Evolutionary conservation across 2,797 vertebrate genomes (phyloP), one percentile per base, ranked within the genome.

Genomic region (Acanthiza pusilla): DNA sequence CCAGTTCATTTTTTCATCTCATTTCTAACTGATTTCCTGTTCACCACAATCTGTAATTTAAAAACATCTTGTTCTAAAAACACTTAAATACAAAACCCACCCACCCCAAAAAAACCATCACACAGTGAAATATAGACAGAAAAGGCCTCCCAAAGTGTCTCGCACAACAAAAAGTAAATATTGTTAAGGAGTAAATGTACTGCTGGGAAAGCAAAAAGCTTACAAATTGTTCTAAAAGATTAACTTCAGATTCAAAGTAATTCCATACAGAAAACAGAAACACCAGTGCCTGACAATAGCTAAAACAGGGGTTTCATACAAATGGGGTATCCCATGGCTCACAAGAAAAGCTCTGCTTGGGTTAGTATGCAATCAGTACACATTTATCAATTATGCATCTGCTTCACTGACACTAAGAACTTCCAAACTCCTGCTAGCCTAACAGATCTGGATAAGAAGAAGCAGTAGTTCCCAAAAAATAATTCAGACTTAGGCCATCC

Each of bases 21-120:
- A 13, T 51, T 91, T 93, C 71, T 67, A 91, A 65, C 78, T 22
- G 42, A 85, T 34, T 72, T 83, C 76, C 60, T 58, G 30, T n/a
- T 85, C 42, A 25, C 11, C 43, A 70, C 36, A 71, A 63, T 11
- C 70, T 73, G 27, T 68, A 84, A 67, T 42, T 89, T 86, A 71
- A 83, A 95, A 80, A 27, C 10, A 29, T 6, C 32, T 47, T 61
- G 30, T 55, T 75, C 85, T 78, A 66, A 60, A 91, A 78, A 18
- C n/a, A 76, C 43, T 22, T 50, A 45, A 71, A 80, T 15, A 79
- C 45, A 55, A 60, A 32, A 27, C 5, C 3, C 27, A 88, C 22
- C 16, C 27, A 40, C 5, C 32, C 10, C 7, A 0, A 17, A 67
- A 67, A 65, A 81, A 65, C 1, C 1, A 91, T n/a, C 55, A 18